Conservation (phyloP, 2,797 vertebrate genomes). For the Macropus fuliginosus region DNA sequence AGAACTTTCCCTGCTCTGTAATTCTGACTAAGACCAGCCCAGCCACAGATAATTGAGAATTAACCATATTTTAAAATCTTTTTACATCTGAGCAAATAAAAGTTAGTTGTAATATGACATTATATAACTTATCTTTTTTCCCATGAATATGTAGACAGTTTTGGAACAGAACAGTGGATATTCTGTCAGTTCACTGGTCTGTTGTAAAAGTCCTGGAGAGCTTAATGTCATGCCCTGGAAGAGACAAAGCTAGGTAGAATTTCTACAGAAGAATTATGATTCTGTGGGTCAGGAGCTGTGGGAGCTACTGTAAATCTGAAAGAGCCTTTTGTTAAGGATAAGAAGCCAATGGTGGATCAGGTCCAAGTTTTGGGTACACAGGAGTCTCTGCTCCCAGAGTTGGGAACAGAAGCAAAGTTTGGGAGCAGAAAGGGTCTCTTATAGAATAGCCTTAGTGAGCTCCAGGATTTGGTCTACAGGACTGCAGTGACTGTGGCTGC, state of each 20-base stretch:
- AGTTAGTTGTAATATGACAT: not conserved
- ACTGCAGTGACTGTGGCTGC: constrained; percentile 53
- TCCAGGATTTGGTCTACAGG: constrained; percentile 62
- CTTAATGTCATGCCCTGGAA: constrained; percentile 1
- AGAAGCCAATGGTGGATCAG: constrained; percentile 57
- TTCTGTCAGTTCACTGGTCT: not conserved
- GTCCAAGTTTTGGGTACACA: constrained; percentile 57
- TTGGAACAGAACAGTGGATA: not conserved
- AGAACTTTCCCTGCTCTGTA: constrained; percentile 6
- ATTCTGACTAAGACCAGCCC: not conserved
- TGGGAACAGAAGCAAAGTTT: constrained; percentile 41
- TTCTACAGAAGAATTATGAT: constrained; percentile 55
- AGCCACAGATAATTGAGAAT: constrained; percentile 28
- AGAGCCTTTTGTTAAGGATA: constrained; percentile 68
- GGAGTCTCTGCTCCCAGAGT: constrained; percentile 30
- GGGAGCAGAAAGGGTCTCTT: constrained; percentile 45
- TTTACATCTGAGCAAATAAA: not conserved
- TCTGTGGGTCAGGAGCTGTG: constrained; percentile 61
- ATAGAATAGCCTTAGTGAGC: constrained; percentile 48
- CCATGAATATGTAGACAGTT: not conserved
- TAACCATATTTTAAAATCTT: constrained; percentile 22
- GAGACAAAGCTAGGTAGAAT: constrained; percentile 30
- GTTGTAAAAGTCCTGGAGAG: constrained; percentile 20
- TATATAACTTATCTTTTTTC: not conserved
- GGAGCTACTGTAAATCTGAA: constrained; percentile 75